Conservation (phyloP, 2,888 invertebrate genomes). For the Drosophila heteroneura region DNA sequence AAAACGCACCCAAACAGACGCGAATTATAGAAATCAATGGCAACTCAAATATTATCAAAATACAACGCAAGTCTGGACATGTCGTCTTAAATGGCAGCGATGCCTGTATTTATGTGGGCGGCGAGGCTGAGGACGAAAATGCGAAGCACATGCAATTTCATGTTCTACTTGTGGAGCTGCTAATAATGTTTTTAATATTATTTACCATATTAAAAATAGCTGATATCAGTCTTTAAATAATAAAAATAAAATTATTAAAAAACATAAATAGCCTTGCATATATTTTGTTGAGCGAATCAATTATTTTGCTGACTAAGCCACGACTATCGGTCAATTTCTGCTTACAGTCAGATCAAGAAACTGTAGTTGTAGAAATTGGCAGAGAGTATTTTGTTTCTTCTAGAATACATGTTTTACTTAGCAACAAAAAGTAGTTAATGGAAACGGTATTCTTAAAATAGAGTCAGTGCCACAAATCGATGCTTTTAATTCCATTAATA, state of each 20-base stretch:
- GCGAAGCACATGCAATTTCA: neutral
- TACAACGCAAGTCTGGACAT: neutral
- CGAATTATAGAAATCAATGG: neutral
- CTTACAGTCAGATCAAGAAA: neutral
- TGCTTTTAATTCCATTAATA: neutral
- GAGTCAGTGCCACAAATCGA: neutral
- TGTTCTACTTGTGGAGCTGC: constrained; percentile 14
- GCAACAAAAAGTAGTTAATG: neutral
- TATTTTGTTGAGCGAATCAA: neutral
- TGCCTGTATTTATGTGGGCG: constrained; percentile 18
- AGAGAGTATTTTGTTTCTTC: neutral
- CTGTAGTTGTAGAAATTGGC: neutral
- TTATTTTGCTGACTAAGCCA: neutral
- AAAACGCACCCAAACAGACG: too few species aligned
- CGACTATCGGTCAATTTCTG: neutral
- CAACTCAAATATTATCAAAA: constrained; percentile 1
- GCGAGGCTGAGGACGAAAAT: neutral
- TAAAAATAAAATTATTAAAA: neutral
- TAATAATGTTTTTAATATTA: constrained; percentile 35
- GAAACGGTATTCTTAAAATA: neutral
- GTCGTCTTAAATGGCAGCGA: constrained; percentile 14
- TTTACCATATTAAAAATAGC: constrained; percentile 10
- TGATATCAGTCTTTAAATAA: constrained; percentile 4
- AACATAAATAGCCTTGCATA: neutral
- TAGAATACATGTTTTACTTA: neutral